Evolutionary conservation across 2,797 vertebrate genomes (phyloP), one percentile per base, ranked within the genome.

Genomic region (Decapterus maruadsi): DNA sequence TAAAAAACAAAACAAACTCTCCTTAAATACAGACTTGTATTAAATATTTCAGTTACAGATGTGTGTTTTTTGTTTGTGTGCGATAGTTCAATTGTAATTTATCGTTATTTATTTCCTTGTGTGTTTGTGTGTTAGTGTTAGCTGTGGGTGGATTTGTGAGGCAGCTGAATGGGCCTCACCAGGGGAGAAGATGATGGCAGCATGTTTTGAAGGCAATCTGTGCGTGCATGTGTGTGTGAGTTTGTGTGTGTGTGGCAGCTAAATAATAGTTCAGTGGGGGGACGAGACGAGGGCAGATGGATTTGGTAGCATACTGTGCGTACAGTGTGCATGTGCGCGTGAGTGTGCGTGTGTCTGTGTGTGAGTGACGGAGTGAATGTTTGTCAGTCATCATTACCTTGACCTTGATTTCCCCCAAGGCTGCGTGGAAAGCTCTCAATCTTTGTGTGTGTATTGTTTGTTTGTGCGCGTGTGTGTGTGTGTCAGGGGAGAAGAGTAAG

Each of bases 401-500:
- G 80, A 95, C 94, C 92, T 95, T 95, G 87, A 87, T 90, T 88
- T 81, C 69, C 74, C 74, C 65, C 29, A 58, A 80, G 82, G 61
- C 81, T 72, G 68, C n/a, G 1, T 50, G 55, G 22, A 86, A 82
- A 75, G 68, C 82, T 86, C 74, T 86, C 61, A 80, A 80, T 88
- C 75, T 71, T 61, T 1, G 72, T 80, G 14, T 81, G 60, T 80
- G 59, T 88, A 4, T 84, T 75, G 17, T 72, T 10, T 84, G 22
- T 74, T 1, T 26, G 26, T 26, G 26, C n/a, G 10, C 70, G 29
- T 82, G 40, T 81, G 73, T 80, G 12, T 81, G 66, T 73, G 70
- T 75, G 38, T 76, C 81, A 96, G 96, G 95, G 88, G 95, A 95
- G 86, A 96, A 96, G 88, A 95, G 92, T 67, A 96, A 96, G 81